Evolutionary conservation across 2,797 vertebrate genomes (phyloP), one percentile per base, ranked within the genome.

Genomic region (Knipowitschia caucasica): DNA sequence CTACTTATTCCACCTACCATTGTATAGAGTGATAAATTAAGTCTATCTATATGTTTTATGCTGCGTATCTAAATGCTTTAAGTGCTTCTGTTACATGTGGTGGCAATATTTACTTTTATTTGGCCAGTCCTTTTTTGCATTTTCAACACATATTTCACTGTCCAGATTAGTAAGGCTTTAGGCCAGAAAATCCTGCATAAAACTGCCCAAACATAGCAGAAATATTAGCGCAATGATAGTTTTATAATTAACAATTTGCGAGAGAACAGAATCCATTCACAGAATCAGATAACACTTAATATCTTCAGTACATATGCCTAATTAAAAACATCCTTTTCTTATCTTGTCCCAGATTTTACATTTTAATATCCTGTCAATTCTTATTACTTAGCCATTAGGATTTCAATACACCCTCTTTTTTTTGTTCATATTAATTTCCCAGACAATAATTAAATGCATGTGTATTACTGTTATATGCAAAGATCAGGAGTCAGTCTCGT

Each of bases 321-420:
- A 47, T n/a, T 53, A 50, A 60, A 56, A 40, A 35, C 17, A 43
- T 3, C 2, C 2, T 20, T 43, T 50, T 56, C 68, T 69, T 33
- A 9, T 59, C 23, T 56, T 50, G 6, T 26, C 12, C 15, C 11
- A 73, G 43, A 64, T 69, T 64, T 66, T 43, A 21, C 54, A 71
- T 59, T 69, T 67, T 21, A 66, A 69, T 64, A 67, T 71, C 70
- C 42, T 23, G 27, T n/a, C 43, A 50, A 58, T 67, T 52, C 39
- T 53, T 42, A 14, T 53, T 62, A 71, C 59, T 66, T 17, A 17
- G 33, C 56, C 26, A 35, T 56, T 31, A 52, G 72, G 69, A 83
- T 77, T 78, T 55, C 69, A 76, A 71, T 67, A 74, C 73, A 75
- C 5, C 77, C 66, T 67, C 64, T 80, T 24, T 26, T 4, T 26